These are phyloP conservation scores for Daktulosphaira vitifoliae DNA, from an alignment of 1,140 invertebrate species.

Conservation along the genomic window DNA sequence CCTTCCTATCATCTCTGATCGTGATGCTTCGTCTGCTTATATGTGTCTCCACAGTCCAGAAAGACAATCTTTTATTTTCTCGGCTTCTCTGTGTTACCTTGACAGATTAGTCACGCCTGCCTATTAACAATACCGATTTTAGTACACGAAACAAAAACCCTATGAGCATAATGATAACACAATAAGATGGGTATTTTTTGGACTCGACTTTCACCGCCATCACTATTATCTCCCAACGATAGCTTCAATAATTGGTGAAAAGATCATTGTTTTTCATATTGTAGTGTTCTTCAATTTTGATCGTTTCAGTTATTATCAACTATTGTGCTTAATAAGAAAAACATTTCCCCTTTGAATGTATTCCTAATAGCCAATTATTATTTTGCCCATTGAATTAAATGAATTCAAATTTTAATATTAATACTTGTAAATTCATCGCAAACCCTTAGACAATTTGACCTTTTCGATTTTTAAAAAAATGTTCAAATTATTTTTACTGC, in stretches of 20 bases:
- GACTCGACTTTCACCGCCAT: not conserved
- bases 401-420: too few species aligned
- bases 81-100: not conserved
- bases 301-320: not conserved
- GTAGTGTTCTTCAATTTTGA: not conserved
- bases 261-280: not conserved
- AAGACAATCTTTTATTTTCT: conserved; percentile 2
- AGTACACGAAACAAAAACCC: conserved; percentile 13
- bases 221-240: not conserved
- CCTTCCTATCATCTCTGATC: not conserved
- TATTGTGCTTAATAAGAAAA: too few species aligned
- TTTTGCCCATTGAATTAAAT: too few species aligned
- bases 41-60: not conserved
- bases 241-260: not conserved
- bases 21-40: not conserved
- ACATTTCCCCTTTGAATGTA: too few species aligned
- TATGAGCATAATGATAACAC: not conserved
- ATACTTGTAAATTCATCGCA: too few species aligned
- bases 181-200: not conserved
- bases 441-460: too few species aligned
- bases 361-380: too few species aligned
- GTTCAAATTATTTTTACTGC: too few species aligned
- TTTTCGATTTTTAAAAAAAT: too few species aligned
- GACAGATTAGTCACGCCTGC: conserved; percentile 26
- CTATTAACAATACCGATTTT: conserved; percentile 24